Evolutionary conservation across 1,140 invertebrate genomes (phyloP).

Genomic region (Metopolophium dirhodum): DNA sequence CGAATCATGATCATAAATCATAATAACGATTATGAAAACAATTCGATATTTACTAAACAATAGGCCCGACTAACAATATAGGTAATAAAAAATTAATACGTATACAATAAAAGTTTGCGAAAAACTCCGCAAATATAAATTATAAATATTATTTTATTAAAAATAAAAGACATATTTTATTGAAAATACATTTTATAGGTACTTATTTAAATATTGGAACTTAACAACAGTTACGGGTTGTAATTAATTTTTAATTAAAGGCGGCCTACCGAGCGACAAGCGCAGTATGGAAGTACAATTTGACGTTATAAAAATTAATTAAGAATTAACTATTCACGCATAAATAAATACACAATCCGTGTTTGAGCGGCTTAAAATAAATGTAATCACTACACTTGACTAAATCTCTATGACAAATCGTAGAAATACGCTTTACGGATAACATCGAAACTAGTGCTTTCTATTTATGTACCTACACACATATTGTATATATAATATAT

Average conservation of each 20-base stretch:
- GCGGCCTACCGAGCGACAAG: background rate
- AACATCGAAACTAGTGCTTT: background rate
- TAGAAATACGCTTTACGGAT: background rate
- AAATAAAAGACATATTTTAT: background rate
- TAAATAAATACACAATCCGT: background rate
- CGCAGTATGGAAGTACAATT: background rate
- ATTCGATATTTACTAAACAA: background rate
- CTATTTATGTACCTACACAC: background rate
- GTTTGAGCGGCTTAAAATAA: background rate
- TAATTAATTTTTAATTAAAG: background rate
- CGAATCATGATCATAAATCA: background rate
- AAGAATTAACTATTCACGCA: background rate
- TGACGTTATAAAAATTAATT: background rate
- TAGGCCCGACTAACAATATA: background rate
- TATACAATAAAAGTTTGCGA: background rate
- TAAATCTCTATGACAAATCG: too few relatives aligned
- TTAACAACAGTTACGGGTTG: background rate
- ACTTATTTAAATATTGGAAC: background rate
- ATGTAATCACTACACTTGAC: background rate
- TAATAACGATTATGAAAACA: background rate
- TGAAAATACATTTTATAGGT: background rate
- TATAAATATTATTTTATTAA: background rate
- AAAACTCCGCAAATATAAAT: background rate
- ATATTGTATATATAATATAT: rapidly evolving
- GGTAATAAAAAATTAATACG: background rate